Evolutionary conservation across 2,888 invertebrate species (phyloP), one percentile per base, ranked within the genome.

Genomic region (Limnephilus rhombicus): DNA sequence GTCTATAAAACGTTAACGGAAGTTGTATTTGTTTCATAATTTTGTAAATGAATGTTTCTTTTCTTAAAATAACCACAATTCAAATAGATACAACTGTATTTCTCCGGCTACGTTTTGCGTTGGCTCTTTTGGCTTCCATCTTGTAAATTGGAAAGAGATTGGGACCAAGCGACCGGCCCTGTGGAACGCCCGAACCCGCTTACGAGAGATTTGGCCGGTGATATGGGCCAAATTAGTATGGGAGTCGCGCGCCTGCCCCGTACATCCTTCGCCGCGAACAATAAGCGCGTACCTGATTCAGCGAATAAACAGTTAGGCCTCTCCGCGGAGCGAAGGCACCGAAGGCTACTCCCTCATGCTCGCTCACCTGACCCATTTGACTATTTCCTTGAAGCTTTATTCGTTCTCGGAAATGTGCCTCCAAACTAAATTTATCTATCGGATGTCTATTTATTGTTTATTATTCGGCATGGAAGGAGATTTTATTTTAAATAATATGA

Each of bases 191-290:
- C 29, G 88, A 53, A 37, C 80, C 80, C 34, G 88, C 80, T 37
- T 15, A 24, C 68, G 81, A 89, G 89, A 89, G 80, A 89, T 89
- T 80, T 4, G 89, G 81, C 41, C 89, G 80, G 31, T n/a, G 89
- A 89, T 89, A 89, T 41, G 45, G 82, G 29, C 90, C 82, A 80
- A 89, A 90, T 90, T 90, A 90, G 90, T 90, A 90, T 90, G 90
- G 90, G 81, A 81, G 82, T n/a, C 90, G 82, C 82, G 82, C 90
- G 90, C 90, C 81, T 11, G 41, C 13, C 90, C 90, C 90, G 90
- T 49, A 82, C 82, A 90, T 90, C 90, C 90, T 90, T 90, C 82
- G 53, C 82, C 13, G 18, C 41, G 82, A 90, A 90, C 90, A 90
- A 90, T 82, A 41, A 34, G 41, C 90, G 68, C 18, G 68, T 88